Evolutionary conservation across 2,113 vertebrate genomes (phyloP).

Genomic region (Meriones unguiculatus): DNA sequence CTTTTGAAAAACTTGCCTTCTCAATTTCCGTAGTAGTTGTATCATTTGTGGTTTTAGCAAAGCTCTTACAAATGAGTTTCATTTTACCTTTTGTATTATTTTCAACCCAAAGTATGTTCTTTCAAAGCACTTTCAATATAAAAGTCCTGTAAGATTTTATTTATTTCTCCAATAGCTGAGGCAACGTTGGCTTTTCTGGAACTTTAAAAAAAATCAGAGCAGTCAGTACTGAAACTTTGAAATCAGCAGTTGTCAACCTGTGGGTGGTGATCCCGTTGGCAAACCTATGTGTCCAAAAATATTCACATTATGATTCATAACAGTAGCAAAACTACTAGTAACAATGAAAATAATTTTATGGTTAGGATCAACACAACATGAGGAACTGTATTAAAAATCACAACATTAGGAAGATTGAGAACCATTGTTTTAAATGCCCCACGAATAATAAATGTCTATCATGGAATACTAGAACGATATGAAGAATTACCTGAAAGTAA

Average conservation of each 20-base stretch:
- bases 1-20: background rate
- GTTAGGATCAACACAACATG: background rate
- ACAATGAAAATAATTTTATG: background rate
- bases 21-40: background rate
- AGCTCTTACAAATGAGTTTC: background rate
- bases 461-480: background rate
- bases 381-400: background rate
- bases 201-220: background rate
- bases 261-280: background rate
- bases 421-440: background rate
- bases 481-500: constrained; percentile 83
- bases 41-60: background rate
- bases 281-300: background rate
- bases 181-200: background rate
- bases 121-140: background rate
- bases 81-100: background rate
- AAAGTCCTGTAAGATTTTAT: background rate
- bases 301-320: background rate
- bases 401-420: background rate
- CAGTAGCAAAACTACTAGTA: background rate
- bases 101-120: background rate
- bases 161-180: background rate
- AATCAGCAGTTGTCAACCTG: background rate
- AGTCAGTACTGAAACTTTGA: background rate
- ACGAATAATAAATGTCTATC: background rate